phyloP scores from a whole-genome alignment of 2,797 vertebrate genomes.

The Lerista edwardsae region DNA sequence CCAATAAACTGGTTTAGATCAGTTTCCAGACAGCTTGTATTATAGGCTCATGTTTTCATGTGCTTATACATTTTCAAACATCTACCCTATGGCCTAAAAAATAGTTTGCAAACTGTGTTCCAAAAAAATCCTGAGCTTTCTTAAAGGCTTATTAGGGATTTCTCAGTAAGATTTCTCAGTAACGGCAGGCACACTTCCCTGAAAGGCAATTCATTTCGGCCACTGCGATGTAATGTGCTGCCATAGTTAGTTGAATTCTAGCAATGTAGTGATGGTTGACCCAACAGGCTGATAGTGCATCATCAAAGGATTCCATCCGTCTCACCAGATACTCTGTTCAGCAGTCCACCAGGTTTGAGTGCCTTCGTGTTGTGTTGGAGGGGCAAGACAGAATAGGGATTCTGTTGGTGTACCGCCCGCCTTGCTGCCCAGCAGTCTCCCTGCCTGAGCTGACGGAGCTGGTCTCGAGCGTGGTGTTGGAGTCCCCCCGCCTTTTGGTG shows the following conservation, averaged over 20 bases:
- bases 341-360: no score
- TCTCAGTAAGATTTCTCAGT: neutral
- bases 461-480: no score
- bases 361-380: no score
- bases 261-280: neutral
- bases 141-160: neutral
- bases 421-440: no score
- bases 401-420: no score
- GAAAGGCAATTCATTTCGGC: neutral
- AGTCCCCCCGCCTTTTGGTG: no score
- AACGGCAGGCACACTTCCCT: neutral
- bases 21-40: neutral
- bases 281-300: neutral
- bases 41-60: neutral
- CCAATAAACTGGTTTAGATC: accelerated
- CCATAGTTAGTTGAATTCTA: neutral
- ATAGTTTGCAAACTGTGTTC: neutral
- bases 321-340: no score
- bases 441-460: no score
- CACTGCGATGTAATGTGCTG: no score
- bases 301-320: no score
- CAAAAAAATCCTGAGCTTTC: neutral
- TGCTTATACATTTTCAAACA: neutral
- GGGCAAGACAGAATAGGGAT: no score
- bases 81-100: neutral